Conservation (phyloP, 1,140 invertebrate genomes). For the Calephelis nemesis region DNA sequence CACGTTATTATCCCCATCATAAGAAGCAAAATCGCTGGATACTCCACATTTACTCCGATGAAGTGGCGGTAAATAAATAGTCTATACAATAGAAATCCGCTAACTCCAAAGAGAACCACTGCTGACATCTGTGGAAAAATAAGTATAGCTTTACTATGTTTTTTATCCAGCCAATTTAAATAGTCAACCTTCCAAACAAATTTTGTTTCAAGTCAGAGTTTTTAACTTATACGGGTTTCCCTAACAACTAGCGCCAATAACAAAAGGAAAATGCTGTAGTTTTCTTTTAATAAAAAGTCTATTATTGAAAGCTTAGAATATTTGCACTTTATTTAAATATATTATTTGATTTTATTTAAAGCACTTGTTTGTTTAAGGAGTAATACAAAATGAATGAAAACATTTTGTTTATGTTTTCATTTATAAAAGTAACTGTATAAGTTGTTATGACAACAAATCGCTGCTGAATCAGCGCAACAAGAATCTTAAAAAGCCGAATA, state of each 20-base stretch:
- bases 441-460: conserved; percentile 69
- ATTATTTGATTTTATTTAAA: no score
- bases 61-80: conserved; percentile 75
- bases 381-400: neutral
- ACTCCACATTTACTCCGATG: conserved; percentile 71
- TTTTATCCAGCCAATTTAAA: conserved; percentile 41
- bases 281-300: neutral
- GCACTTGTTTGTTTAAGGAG: no score
- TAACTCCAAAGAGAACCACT: conserved; percentile 65
- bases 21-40: conserved; percentile 70
- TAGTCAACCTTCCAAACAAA: neutral
- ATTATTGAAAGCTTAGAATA: neutral
- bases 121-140: conserved; percentile 77
- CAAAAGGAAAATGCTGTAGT: conserved; percentile 26
- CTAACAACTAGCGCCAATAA: conserved; percentile 42
- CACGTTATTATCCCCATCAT: conserved; percentile 77
- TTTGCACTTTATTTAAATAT: no score
- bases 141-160: conserved; percentile 29
- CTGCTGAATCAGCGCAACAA: conserved; percentile 47
- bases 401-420: conserved; percentile 3
- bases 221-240: conserved; percentile 1
- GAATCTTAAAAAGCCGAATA: conserved; percentile 41
- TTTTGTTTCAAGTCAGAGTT: neutral
- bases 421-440: conserved; percentile 20
- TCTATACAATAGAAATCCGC: conserved; percentile 77